A percentile compares a stretch with the other conserved stretches of the same genome.
Evolutionary conservation across 2,113 vertebrate genomes (phyloP).

Genomic region (Gnathonemus echidnorhynchus): DNA sequence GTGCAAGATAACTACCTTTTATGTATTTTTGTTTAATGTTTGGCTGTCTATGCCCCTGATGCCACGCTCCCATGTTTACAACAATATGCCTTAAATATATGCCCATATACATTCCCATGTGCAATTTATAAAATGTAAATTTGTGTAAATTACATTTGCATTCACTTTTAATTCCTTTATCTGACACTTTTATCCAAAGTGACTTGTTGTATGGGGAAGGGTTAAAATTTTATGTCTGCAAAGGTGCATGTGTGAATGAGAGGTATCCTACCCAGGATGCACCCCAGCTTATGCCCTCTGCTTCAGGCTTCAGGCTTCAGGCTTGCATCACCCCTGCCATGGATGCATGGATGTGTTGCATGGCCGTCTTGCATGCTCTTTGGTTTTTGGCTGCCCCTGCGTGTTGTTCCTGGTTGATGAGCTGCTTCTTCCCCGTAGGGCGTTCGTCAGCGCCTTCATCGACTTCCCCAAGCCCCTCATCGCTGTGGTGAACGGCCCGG

Average conservation of each 20-base stretch:
- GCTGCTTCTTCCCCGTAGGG: conserved; percentile 38
- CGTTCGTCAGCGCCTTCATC: conserved; percentile 65
- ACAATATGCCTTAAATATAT: background rate
- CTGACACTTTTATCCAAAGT: background rate
- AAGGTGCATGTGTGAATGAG: background rate
- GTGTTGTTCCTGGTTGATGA: background rate
- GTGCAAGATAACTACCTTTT: background rate
- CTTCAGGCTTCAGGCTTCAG: background rate
- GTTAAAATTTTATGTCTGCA: background rate
- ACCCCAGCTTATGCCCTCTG: background rate
- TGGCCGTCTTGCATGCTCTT: background rate
- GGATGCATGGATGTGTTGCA: background rate
- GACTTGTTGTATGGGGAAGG: background rate
- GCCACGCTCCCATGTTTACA: background rate
- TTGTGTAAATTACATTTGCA: background rate
- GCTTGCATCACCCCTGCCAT: background rate
- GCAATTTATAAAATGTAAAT: too few relatives aligned
- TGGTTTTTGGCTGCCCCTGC: background rate
- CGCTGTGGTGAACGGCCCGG: conserved; percentile 74
- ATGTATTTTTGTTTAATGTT: background rate
- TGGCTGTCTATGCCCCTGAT: background rate
- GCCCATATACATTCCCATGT: background rate
- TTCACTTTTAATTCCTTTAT: background rate
- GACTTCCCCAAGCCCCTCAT: conserved; percentile 81
- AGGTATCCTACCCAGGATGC: background rate